A percentile compares a stretch with the other conserved stretches of the same genome.
These are phyloP conservation scores for Ceratina australensis DNA, from an alignment of 1,140 invertebrate species.

Conservation along the genomic window DNA sequence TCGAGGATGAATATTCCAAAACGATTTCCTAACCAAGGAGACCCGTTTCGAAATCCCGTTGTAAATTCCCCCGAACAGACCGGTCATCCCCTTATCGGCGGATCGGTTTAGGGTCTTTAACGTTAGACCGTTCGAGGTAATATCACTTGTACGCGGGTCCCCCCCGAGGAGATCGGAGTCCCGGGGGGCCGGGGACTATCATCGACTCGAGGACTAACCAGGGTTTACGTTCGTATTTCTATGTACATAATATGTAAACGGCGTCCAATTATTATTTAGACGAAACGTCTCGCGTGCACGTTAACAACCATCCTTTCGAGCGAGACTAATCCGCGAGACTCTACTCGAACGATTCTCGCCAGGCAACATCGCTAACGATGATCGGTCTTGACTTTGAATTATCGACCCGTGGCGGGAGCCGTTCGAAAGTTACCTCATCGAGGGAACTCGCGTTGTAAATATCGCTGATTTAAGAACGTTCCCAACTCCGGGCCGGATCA, in stretches of 20 bases:
- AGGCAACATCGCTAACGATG: background rate
- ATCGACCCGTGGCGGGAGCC: background rate
- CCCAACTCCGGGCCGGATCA: slow-evolving; percentile 35
- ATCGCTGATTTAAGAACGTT: slow-evolving; percentile 41
- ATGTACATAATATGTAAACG: slow-evolving; percentile 70
- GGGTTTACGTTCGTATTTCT: slow-evolving; percentile 75
- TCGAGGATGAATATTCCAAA: background rate
- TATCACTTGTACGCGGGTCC: too few relatives aligned
- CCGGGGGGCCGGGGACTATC: slow-evolving; percentile 39
- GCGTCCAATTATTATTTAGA: slow-evolving; percentile 57
- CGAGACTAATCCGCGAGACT: slow-evolving; percentile 20
- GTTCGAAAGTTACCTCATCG: background rate
- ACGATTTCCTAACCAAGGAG: background rate
- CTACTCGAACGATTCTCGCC: slow-evolving; percentile 18
- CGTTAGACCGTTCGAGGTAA: too few relatives aligned
- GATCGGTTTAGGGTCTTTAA: too few relatives aligned
- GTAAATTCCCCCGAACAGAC: background rate
- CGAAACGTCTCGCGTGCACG: slow-evolving; percentile 46
- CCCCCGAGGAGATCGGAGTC: background rate
- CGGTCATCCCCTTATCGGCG: too few relatives aligned
- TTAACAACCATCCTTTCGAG: slow-evolving; percentile 52
- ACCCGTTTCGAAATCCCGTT: background rate
- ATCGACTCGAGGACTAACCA: slow-evolving; percentile 78
- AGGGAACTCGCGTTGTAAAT: slow-evolving; percentile 57
- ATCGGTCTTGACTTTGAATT: too few relatives aligned